Evolutionary conservation across 2,797 vertebrate genomes (phyloP), one percentile per base, ranked within the genome.

Genomic region (Smutsia temminckii): DNA sequence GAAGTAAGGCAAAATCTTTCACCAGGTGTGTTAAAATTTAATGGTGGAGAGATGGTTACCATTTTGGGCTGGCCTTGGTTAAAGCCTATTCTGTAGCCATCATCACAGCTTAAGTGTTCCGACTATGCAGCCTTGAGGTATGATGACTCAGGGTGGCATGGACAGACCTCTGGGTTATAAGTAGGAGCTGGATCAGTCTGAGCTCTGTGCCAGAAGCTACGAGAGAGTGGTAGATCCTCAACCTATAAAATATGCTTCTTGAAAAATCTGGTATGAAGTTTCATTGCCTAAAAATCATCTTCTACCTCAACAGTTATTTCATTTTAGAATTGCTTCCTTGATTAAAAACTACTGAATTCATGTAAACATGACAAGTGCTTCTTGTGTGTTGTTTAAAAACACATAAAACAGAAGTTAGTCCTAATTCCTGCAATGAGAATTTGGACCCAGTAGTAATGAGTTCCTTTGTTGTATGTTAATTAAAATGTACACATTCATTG

Each of bases 381-480:
- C 21, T 27, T 78, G 21, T 29, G 51, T 93, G 9, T 74, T 57
- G 16, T 83, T 95, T 87, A 68, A 96, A 91, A 96, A 68, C 46
- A 87, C 93, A 12, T 63, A 49, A 90, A 92, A 75, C n/a, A 85
- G 61, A 95, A 71, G 6, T 74, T 69, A 68, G 8, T 80, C 16
- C 21, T 83, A 72, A 89, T 86, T 32, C 3, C 27, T 86, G 27
- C 10, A 68, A 85, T 88, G 64, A 94, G 32, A 94, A 93, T 75
- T 88, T 85, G 53, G 72, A 69, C 74, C 61, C 40, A 53, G 23
- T 66, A 85, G 34, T 95, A 97, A 96, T 93, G 96, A 93, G 34
- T 53, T 87, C 18, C 46, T 94, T 95, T 94, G 55, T 85, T 94
- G 42, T 91, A 46, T 75, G 40, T 93, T 95, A 94, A 96, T 95